phyloP scores from a whole-genome alignment of 2,797 vertebrate genomes.

The Antennarius maculatus region DNA sequence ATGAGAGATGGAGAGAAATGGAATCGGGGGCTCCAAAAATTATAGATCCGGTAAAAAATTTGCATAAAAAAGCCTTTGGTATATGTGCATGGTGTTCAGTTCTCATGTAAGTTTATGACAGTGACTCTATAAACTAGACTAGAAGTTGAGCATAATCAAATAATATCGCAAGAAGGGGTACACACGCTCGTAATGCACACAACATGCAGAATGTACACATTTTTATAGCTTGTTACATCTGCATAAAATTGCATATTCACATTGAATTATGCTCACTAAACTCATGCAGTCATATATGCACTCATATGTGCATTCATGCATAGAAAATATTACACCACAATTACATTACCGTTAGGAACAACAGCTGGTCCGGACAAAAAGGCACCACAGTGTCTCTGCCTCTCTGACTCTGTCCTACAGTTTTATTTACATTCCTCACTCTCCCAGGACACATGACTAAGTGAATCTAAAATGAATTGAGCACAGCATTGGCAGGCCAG shows the following conservation, averaged over 20 bases:
- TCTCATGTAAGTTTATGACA: constrained; percentile 4
- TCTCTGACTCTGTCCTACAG: constrained; percentile 52
- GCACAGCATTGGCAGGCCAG: constrained; percentile 39
- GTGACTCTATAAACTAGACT: constrained; percentile 26
- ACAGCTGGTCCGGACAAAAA: constrained; percentile 70
- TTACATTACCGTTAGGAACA: constrained; percentile 61
- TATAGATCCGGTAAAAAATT: neutral
- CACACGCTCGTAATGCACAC: neutral
- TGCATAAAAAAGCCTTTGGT: neutral
- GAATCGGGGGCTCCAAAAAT: neutral
- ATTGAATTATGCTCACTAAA: neutral
- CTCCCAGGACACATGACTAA: constrained; percentile 63
- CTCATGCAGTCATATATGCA: constrained; percentile 9
- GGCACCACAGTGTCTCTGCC: constrained; percentile 59
- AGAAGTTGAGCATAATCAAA: constrained; percentile 24
- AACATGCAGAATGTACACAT: too few relatives aligned
- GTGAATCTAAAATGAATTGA: constrained; percentile 63
- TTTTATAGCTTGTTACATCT: constrained; percentile 1
- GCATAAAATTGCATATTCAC: constrained; percentile 23
- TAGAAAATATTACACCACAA: constrained; percentile 64
- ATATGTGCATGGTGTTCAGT: constrained; percentile 4
- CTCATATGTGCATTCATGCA: constrained; percentile 12
- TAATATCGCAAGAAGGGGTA: constrained; percentile 1
- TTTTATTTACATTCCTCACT: constrained; percentile 68
- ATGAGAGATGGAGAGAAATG: constrained; percentile 1